Conservation (phyloP, 2,888 invertebrate species). For the Tipula unca region DNA sequence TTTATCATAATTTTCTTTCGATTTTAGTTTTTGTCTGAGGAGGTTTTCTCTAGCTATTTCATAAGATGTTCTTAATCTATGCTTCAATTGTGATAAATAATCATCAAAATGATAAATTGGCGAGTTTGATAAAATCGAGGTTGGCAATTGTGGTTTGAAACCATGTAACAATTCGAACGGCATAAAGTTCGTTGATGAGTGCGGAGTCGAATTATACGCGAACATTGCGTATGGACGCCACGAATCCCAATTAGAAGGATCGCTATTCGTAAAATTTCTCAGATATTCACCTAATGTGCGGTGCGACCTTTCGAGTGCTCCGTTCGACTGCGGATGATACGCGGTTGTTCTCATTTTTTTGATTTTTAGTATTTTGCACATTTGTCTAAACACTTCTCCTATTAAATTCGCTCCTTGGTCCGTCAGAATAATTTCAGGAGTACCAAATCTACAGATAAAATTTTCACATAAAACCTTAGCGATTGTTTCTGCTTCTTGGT, state of each 20-base stretch:
- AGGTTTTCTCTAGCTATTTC: no score
- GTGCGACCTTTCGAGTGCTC: not conserved
- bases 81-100: not conserved
- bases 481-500: constrained; percentile 32
- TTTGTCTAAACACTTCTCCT: not conserved
- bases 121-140: not conserved
- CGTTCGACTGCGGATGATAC: not conserved
- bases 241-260: not conserved
- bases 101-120: not conserved
- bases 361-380: not conserved
- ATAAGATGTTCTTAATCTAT: no score
- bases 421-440: not conserved
- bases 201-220: not conserved
- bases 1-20: no score
- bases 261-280: not conserved
- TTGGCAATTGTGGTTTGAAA: not conserved
- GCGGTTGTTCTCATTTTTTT: not conserved
- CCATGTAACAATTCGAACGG: not conserved
- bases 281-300: not conserved
- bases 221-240: not conserved
- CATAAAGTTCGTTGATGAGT: not conserved
- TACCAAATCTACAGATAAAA: not conserved
- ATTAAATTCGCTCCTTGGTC: not conserved
- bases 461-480: constrained; percentile 24
- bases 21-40: no score